Conservation (phyloP, 2,797 vertebrate species). For the Sparidentex hasta region DNA sequence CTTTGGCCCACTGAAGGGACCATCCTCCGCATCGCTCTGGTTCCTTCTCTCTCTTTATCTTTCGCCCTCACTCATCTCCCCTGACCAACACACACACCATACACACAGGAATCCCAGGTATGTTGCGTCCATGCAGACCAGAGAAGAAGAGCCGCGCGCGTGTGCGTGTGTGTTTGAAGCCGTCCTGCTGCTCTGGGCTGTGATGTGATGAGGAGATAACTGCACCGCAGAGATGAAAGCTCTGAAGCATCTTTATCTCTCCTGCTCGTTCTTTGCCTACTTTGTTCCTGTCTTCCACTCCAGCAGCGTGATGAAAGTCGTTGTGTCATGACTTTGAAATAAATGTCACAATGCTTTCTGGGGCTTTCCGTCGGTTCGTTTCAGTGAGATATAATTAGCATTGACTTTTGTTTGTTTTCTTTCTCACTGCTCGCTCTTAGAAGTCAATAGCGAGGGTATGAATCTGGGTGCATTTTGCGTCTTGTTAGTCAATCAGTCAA, state of each 20-base stretch:
- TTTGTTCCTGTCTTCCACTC: constrained; percentile 53
- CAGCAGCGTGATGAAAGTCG: constrained; percentile 22
- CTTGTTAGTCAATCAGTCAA: no score
- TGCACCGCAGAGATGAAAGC: constrained; percentile 69
- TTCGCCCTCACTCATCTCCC: constrained; percentile 10
- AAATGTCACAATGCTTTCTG: neutral
- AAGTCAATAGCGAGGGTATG: neutral
- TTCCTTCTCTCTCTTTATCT: constrained; percentile 13
- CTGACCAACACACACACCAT: constrained; percentile 4
- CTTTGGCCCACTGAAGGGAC: neutral
- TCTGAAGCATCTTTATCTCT: constrained; percentile 68
- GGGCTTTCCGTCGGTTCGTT: neutral
- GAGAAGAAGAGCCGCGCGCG: constrained; percentile 61
- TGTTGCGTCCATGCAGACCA: constrained; percentile 60
- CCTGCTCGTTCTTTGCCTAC: constrained; percentile 47
- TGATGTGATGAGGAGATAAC: constrained; percentile 76
- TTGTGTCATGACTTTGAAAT: constrained; percentile 42
- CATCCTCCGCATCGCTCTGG: neutral
- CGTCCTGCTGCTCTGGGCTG: constrained; percentile 68
- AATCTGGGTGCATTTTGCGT: no score
- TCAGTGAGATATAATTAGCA: neutral
- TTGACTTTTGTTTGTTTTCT: neutral
- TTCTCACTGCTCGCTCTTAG: neutral
- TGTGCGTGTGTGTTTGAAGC: constrained; percentile 63
- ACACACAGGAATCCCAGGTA: constrained; percentile 73